These are phyloP conservation scores for Clamator glandarius DNA, from an alignment of 2,797 vertebrate genomes.

Conservation along the genomic window DNA sequence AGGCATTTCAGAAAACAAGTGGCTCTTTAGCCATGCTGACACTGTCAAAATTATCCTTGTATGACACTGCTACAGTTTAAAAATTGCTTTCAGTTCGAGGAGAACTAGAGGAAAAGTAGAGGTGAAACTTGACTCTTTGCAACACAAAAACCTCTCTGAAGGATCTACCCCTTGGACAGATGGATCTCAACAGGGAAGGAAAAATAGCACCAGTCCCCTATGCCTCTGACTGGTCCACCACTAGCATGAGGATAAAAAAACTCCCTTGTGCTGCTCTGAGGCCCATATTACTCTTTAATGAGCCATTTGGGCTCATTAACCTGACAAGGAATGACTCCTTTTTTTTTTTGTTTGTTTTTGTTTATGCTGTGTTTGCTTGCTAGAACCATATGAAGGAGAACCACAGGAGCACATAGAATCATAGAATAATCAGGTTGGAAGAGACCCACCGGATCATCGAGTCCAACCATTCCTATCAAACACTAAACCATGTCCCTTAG, in stretches of 20 bases:
- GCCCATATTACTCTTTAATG: neutral
- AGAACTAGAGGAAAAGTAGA: neutral
- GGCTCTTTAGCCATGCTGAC: neutral
- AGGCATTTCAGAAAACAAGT: neutral
- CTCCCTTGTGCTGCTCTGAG: neutral
- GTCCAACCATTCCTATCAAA: no score
- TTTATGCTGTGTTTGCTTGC: neutral
- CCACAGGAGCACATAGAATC: neutral
- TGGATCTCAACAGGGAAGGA: neutral
- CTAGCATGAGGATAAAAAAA: neutral
- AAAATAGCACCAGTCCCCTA: neutral
- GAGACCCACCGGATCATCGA: no score
- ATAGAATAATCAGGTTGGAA: no score
- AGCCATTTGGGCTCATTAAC: slow-evolving; percentile 25
- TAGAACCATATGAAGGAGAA: neutral
- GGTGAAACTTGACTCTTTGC: neutral
- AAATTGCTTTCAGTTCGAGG: neutral
- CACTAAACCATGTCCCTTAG: no score
- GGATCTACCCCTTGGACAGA: neutral
- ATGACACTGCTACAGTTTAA: neutral
- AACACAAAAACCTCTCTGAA: neutral
- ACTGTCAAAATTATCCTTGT: neutral
- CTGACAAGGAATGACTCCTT: neutral
- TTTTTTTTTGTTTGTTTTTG: neutral
- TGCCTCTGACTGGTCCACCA: neutral